A percentile compares a stretch with the other conserved stretches of the same genome.
phyloP scores from a whole-genome alignment of 2,797 vertebrate genomes.

The Trachops cirrhosus region DNA sequence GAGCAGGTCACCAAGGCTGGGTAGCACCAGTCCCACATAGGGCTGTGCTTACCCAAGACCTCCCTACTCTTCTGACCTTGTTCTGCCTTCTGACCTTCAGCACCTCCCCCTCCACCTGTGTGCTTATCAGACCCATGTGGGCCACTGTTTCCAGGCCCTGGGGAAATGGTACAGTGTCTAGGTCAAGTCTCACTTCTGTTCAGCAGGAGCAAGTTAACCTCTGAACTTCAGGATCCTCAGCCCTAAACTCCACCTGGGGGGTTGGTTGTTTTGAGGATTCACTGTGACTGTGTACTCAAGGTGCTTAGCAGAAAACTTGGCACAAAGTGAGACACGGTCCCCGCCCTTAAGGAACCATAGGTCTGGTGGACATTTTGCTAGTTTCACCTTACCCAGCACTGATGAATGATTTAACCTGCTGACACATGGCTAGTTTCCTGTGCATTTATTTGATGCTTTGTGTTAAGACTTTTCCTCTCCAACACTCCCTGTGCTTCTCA shows the following conservation, averaged over 20 bases:
- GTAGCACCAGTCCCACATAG: background rate
- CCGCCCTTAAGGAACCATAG: background rate
- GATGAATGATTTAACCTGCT: background rate
- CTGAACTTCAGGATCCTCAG: background rate
- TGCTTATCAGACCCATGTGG: background rate
- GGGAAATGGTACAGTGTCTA: rapidly evolving
- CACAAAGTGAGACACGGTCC: background rate
- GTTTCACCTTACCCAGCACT: background rate
- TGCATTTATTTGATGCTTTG: background rate
- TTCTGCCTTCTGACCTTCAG: background rate
- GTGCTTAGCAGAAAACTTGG: background rate
- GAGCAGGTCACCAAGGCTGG: background rate
- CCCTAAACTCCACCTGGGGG: background rate
- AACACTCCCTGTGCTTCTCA: background rate
- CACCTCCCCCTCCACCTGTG: background rate
- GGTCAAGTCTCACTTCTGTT: background rate
- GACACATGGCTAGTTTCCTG: background rate
- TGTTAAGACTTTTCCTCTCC: background rate
- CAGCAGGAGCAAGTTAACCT: background rate
- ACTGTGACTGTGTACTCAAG: background rate
- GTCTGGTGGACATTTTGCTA: background rate
- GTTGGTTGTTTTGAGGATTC: background rate
- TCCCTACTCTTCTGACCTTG: background rate
- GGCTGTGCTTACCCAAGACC: background rate
- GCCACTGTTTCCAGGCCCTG: background rate